Base-by-base conservation (phyloP, 2,888 invertebrate species). In the Pyrgus malvae region DNA sequence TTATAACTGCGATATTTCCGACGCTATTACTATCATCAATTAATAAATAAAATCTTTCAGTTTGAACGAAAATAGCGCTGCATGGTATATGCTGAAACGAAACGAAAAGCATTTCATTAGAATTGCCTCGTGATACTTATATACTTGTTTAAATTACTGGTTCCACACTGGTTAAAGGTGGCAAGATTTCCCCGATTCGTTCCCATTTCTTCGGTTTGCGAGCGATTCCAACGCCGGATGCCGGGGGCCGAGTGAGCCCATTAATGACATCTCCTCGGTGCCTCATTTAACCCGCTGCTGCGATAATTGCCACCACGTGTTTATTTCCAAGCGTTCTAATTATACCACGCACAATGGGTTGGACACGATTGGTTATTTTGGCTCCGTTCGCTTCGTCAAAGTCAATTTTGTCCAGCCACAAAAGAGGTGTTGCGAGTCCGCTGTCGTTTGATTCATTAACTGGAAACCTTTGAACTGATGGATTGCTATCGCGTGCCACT, bases 231-330 rank as follows among this genome's bases (percentile, higher is more conserved):
- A 74, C 78, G 78, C 86, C 89, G 89, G 88, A 88, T 87, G 76
- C 76, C 63, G 67, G 58, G 61, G 73, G 64, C 67, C 68, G 68
- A 78, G 73, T 79, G 82, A 76, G 75, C 78, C 81, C 86, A 86
- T 89, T 88, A 89, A 84, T 86, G 87, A 80, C 79, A 76, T 80
- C 78, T 78, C 74, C 83, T 81, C 76, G 78, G 80, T 83, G 89
- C 80, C 87, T 90, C 90, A 89, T 90, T 90, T 88, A 88, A 86
- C 87, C 81, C 85, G 83, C 81, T 83, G 80, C 84, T 72, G 81
- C 83, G 88, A 87, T 90, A 90, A 90, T 90, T 90, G 89, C 90
- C 83, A 81, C 86, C 90, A 90, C 86, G 90, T 90, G 90, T 85
- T 86, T 90, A 88, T 89, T 88, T 86, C 80, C 69, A 80, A 79